Conservation (phyloP, 2,888 invertebrate species). For the Eupelmus urozonus region DNA sequence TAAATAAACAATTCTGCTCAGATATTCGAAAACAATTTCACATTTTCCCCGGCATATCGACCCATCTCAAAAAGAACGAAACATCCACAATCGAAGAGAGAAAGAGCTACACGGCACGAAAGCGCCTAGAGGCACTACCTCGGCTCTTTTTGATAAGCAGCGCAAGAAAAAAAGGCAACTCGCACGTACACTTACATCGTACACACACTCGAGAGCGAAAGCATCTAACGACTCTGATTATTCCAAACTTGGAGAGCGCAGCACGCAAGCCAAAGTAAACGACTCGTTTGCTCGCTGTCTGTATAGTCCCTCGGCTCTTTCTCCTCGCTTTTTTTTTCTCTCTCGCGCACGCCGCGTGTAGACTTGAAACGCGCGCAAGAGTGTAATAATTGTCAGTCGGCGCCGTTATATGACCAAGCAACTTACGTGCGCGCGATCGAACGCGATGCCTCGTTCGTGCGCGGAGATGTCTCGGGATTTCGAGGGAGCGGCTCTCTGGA, state of each 20-base stretch:
- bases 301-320: no score
- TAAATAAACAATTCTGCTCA: no score
- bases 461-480: slow-evolving; percentile 2
- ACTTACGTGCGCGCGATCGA: slow-evolving; percentile 1
- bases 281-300: not conserved
- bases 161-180: not conserved
- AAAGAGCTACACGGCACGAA: not conserved
- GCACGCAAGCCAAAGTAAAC: slow-evolving; percentile 35
- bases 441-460: slow-evolving; percentile 3
- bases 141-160: no score
- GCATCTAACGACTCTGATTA: slow-evolving; percentile 27
- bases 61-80: no score
- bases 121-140: no score
- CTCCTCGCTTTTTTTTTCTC: not conserved
- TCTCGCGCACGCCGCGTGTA: not conserved
- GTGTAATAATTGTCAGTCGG: slow-evolving; percentile 10
- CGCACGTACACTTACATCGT: not conserved
- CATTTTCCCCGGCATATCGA: no score
- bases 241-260: slow-evolving; percentile 29
- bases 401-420: slow-evolving; percentile 7
- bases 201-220: not conserved
- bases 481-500: not conserved
- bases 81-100: no score
- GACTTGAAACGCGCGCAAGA: not conserved
- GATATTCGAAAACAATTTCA: no score